Percentiles rank a stretch among this genome's conserved stretches.
These are phyloP conservation scores for Notolepis coatsorum DNA, from an alignment of 2,797 vertebrate genomes.

Conservation along the genomic window DNA sequence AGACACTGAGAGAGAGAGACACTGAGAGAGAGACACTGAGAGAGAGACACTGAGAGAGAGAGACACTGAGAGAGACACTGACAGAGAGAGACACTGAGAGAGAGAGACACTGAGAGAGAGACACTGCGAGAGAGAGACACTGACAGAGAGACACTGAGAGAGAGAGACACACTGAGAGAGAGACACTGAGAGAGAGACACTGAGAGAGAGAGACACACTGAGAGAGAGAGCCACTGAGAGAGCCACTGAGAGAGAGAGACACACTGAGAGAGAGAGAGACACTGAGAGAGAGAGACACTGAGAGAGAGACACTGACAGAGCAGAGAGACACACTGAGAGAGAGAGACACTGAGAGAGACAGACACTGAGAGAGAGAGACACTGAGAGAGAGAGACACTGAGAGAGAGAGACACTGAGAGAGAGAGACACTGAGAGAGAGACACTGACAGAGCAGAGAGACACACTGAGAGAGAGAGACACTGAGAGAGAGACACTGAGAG, in stretches of 20 bases:
- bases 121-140: neutral
- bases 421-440: too few relatives aligned
- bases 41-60: neutral
- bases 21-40: neutral
- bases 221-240: conserved; percentile 15
- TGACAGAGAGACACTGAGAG: neutral
- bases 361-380: neutral
- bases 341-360: conserved; percentile 4
- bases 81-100: neutral
- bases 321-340: neutral
- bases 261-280: neutral
- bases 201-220: too few relatives aligned
- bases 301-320: neutral
- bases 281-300: neutral
- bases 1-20: neutral
- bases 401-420: conserved; percentile 22
- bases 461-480: neutral
- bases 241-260: neutral
- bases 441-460: too few relatives aligned
- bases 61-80: neutral
- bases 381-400: neutral
- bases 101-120: neutral
- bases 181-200: too few relatives aligned
- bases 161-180: neutral
- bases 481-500: neutral